phyloP scores from a whole-genome alignment of 2,113 vertebrate species.

The Ochotona princeps region DNA sequence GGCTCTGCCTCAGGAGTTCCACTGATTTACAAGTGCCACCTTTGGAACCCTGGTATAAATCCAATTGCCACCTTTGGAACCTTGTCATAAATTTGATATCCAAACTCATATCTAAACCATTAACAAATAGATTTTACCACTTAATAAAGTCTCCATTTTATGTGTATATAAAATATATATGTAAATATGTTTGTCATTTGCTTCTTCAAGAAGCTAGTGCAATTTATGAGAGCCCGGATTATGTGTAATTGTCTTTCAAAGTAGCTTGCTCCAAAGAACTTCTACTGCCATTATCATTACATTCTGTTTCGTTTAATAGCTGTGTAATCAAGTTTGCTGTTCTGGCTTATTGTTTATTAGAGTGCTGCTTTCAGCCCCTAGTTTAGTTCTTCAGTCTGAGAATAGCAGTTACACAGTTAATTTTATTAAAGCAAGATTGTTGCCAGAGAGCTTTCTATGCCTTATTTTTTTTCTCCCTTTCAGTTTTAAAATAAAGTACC shows the following conservation, averaged over 20 bases:
- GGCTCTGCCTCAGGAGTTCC: no score
- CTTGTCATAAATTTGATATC: no score
- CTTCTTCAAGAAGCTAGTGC: neutral
- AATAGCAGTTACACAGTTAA: neutral
- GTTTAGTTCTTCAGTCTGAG: constrained; percentile 26
- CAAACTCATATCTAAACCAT: no score
- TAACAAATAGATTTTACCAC: neutral
- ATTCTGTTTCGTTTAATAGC: neutral
- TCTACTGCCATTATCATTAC: neutral
- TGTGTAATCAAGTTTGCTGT: neutral
- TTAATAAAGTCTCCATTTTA: neutral
- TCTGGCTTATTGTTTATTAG: neutral
- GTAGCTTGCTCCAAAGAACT: constrained; percentile 9
- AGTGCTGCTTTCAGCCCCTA: neutral
- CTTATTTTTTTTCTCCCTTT: neutral
- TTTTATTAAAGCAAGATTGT: constrained; percentile 60
- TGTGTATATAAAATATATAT: neutral
- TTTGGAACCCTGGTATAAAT: no score
- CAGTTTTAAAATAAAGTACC: no score
- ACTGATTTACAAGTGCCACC: no score
- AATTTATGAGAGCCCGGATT: neutral
- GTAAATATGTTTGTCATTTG: neutral
- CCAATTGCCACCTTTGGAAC: no score
- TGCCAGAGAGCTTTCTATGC: constrained; percentile 24
- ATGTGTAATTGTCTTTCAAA: neutral